Percentiles rank a stretch among this genome's conserved stretches.
Evolutionary conservation across 2,113 vertebrate species (phyloP).

Genomic region (Passer montanus): DNA sequence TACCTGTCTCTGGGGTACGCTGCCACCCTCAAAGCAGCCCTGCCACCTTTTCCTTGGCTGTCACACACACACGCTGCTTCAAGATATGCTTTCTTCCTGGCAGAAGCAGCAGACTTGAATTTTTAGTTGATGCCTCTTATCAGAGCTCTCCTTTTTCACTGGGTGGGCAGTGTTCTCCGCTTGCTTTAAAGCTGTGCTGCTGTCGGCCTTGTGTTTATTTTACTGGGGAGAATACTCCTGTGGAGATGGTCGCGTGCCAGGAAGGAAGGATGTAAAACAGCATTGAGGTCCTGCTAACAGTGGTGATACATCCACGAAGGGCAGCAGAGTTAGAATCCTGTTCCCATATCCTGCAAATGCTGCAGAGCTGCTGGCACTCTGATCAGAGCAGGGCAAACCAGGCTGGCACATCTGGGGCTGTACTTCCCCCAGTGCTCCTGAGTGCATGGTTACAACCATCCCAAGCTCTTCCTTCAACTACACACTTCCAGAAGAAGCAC

Average conservation of each 20-base stretch:
- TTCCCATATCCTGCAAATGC: neutral
- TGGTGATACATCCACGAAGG: neutral
- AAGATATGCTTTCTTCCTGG: neutral
- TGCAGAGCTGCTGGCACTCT: neutral
- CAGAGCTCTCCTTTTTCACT: neutral
- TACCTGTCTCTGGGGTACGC: neutral
- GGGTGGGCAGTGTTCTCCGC: neutral
- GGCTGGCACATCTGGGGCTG: neutral
- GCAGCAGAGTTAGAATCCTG: neutral
- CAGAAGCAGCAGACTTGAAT: neutral
- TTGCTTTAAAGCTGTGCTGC: neutral
- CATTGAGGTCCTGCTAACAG: neutral
- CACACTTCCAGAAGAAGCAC: neutral
- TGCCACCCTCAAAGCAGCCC: neutral
- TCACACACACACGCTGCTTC: rapidly evolving
- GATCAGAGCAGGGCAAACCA: neutral
- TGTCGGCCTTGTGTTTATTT: neutral
- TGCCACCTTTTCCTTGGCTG: neutral
- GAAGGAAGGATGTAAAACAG: neutral
- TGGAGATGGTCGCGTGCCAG: neutral
- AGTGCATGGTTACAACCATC: neutral
- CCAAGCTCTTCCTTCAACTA: neutral
- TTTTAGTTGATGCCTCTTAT: neutral
- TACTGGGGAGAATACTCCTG: neutral
- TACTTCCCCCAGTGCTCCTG: rapidly evolving